phyloP scores from a whole-genome alignment of 2,797 vertebrate species.

The Lutjanus argentimaculatus region DNA sequence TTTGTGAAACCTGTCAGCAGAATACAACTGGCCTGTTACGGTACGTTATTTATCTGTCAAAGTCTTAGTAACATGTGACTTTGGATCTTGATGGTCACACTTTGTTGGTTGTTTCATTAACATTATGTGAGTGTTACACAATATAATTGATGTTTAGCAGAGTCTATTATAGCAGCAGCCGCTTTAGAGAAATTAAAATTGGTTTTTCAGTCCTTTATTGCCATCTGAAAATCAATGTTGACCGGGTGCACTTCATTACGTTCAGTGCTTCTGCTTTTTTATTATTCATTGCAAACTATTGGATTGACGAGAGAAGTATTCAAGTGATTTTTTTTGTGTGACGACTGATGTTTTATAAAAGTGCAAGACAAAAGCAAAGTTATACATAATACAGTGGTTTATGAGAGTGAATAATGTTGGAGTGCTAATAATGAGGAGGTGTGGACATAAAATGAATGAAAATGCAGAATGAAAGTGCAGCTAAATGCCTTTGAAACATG shows the following conservation, averaged over 20 bases:
- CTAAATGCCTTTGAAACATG: slow-evolving; percentile 50
- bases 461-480: slow-evolving; percentile 29
- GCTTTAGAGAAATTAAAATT: slow-evolving; percentile 6
- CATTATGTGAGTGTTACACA: neutral
- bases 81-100: neutral
- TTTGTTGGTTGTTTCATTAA: slow-evolving; percentile 3
- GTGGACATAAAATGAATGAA: slow-evolving; percentile 13
- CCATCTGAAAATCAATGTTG: slow-evolving; percentile 25
- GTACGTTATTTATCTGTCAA: neutral
- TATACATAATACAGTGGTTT: slow-evolving; percentile 4
- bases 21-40: neutral
- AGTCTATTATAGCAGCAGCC: neutral
- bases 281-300: slow-evolving; percentile 42
- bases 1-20: neutral
- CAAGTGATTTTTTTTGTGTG: neutral
- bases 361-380: slow-evolving; percentile 1
- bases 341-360: slow-evolving; percentile 3
- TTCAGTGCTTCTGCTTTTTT: slow-evolving; percentile 15
- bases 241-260: slow-evolving; percentile 23
- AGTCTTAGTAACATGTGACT: neutral
- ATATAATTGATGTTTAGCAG: neutral
- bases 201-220: slow-evolving; percentile 1
- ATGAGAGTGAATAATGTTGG: slow-evolving; percentile 3
- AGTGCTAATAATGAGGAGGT: neutral
- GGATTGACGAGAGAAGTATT: neutral